Evolutionary conservation across 2,113 vertebrate genomes (phyloP).

Genomic region (Tragelaphus scriptus): DNA sequence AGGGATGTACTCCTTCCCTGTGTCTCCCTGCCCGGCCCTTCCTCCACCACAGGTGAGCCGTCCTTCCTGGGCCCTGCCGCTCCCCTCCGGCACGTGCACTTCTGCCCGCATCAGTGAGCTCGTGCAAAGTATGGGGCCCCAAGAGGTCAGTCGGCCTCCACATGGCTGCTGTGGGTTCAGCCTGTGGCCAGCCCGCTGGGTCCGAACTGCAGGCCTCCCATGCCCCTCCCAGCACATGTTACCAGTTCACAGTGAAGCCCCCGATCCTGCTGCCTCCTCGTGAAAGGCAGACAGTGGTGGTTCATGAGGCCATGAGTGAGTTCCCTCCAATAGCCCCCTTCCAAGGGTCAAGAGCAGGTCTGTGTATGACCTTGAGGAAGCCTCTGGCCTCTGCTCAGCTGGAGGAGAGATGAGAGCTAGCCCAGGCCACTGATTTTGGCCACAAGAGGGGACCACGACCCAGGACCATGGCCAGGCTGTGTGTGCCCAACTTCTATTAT

Average conservation of each 20-base stretch:
- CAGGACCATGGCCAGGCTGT: neutral
- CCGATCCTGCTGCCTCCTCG: neutral
- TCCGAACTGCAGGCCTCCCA: neutral
- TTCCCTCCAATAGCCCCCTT: neutral
- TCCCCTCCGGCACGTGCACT: rapidly evolving
- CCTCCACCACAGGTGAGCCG: neutral
- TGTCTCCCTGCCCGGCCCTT: rapidly evolving
- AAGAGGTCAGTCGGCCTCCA: neutral
- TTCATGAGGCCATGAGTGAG: neutral
- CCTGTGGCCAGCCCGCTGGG: neutral
- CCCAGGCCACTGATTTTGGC: neutral
- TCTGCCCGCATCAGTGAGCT: no score
- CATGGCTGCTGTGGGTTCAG: neutral
- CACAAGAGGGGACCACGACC: no score
- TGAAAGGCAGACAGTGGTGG: neutral
- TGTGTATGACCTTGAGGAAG: neutral
- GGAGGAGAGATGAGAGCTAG: no score
- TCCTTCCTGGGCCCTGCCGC: neutral
- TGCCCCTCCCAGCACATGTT: neutral
- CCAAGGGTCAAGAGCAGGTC: neutral
- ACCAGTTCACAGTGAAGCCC: neutral
- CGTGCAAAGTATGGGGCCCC: neutral
- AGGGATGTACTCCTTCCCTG: neutral
- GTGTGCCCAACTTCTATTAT: neutral
- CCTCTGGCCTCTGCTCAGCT: no score